These are phyloP conservation scores for Lymantria monacha DNA, from an alignment of 2,888 invertebrate genomes.

Conservation along the genomic window DNA sequence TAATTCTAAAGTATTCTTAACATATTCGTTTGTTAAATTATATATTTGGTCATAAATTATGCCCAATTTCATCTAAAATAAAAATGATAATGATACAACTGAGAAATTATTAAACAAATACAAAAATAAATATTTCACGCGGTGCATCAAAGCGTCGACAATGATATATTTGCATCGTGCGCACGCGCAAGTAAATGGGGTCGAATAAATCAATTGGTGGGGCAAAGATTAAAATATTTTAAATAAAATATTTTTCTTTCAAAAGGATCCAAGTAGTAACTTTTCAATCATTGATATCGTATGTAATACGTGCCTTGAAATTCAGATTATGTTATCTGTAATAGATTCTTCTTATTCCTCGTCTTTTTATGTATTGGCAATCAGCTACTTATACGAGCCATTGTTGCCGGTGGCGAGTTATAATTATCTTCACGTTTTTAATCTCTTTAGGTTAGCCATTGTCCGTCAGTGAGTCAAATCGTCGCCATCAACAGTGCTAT, in stretches of 20 bases:
- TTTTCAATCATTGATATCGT: too few species aligned
- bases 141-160: conserved; percentile 47
- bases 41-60: conserved; percentile 24
- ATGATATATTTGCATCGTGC: conserved; percentile 58
- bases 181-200: conserved; percentile 56
- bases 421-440: too few species aligned
- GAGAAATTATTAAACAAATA: conserved; percentile 44
- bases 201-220: conserved; percentile 52
- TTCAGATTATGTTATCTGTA: too few species aligned
- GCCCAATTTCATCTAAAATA: conserved; percentile 27
- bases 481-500: too few species aligned
- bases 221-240: conserved; percentile 41
- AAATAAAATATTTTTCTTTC: neutral
- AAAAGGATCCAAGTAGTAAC: too few species aligned
- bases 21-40: conserved; percentile 3
- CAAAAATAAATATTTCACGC: conserved; percentile 45
- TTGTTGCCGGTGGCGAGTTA: too few species aligned
- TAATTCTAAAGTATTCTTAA: neutral
- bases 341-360: too few species aligned
- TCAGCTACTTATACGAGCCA: too few species aligned
- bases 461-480: too few species aligned
- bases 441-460: too few species aligned
- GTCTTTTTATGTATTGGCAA: too few species aligned
- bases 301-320: too few species aligned
- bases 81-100: conserved; percentile 29